Conservation (phyloP, 2,888 invertebrate genomes). For the Linnaemya tessellans region DNA sequence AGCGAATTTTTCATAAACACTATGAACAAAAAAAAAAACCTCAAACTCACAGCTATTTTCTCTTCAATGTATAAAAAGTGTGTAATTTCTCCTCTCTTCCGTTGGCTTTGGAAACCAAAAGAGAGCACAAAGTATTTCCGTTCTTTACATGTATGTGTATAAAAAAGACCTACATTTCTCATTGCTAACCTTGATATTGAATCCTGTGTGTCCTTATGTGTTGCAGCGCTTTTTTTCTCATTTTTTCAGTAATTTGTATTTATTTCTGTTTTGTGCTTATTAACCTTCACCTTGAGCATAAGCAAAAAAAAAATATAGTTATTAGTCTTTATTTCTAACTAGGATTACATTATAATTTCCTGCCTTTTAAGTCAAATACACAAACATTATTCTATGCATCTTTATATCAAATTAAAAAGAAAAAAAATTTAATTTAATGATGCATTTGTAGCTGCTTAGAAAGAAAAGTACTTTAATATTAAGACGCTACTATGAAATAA, state of each 20-base stretch:
- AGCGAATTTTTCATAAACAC: background rate
- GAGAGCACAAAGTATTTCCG: conserved; percentile 17
- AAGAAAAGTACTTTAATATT: background rate
- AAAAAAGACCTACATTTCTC: conserved; percentile 59
- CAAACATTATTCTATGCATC: background rate
- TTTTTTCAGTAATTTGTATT: conserved; percentile 26
- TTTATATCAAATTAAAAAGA: background rate
- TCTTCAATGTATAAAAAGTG: background rate
- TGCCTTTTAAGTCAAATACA: conserved; percentile 41
- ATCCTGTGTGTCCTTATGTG: conserved; percentile 63
- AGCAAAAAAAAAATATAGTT: conserved; percentile 31
- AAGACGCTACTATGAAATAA: background rate
- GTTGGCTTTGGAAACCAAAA: background rate
- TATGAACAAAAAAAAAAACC: background rate
- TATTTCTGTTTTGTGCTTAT: conserved; percentile 46
- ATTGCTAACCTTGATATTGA: conserved; percentile 70
- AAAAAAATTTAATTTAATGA: background rate
- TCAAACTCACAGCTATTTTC: background rate
- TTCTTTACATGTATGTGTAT: background rate
- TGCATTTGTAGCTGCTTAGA: background rate
- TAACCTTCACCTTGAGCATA: conserved; percentile 69
- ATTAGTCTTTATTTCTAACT: conserved; percentile 45
- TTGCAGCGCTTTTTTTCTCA: conserved; percentile 35
- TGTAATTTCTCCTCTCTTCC: conserved; percentile 3
- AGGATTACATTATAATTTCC: conserved; percentile 52